These are phyloP conservation scores for Tragelaphus strepsiceros DNA, from an alignment of 2,113 vertebrate genomes.

Conservation along the genomic window DNA sequence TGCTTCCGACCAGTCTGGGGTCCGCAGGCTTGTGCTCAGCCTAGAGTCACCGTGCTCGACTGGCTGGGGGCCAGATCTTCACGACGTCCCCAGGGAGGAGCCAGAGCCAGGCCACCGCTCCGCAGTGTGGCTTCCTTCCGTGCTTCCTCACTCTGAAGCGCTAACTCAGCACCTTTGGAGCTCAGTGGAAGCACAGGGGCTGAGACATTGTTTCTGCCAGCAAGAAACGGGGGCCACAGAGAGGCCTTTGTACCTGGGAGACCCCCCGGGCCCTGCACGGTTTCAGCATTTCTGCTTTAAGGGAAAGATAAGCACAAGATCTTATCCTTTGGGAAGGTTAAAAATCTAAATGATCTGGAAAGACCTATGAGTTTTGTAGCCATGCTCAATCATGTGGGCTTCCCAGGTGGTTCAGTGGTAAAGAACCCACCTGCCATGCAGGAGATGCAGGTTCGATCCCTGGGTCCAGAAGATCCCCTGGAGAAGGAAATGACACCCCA, in stretches of 20 bases:
- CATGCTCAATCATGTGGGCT: not conserved
- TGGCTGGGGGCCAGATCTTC: not conserved
- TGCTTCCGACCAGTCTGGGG: not conserved
- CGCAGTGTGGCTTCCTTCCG: not conserved
- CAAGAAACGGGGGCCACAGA: not conserved
- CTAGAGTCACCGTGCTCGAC: not conserved
- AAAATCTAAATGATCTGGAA: not conserved
- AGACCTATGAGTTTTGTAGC: not conserved
- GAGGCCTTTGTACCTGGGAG: not conserved
- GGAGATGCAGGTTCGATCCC: not conserved
- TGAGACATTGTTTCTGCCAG: not conserved
- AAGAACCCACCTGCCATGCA: not conserved
- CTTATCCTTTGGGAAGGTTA: not conserved
- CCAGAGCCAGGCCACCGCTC: not conserved
- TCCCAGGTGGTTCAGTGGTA: not conserved
- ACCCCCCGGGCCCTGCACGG: not conserved
- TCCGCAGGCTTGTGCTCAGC: not conserved
- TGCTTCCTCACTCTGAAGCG: rapidly evolving
- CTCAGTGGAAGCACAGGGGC: not conserved
- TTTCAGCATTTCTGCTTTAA: not conserved
- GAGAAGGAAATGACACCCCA: not conserved
- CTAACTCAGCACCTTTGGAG: not conserved
- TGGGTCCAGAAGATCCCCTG: not conserved
- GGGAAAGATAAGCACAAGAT: not conserved
- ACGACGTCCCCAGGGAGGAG: not conserved